Evolutionary conservation across 37 sponge, comb jelly and placozoan genomes (phyloP), one percentile per base, ranked within the genome.

Genomic region (Crambe crambe): DNA sequence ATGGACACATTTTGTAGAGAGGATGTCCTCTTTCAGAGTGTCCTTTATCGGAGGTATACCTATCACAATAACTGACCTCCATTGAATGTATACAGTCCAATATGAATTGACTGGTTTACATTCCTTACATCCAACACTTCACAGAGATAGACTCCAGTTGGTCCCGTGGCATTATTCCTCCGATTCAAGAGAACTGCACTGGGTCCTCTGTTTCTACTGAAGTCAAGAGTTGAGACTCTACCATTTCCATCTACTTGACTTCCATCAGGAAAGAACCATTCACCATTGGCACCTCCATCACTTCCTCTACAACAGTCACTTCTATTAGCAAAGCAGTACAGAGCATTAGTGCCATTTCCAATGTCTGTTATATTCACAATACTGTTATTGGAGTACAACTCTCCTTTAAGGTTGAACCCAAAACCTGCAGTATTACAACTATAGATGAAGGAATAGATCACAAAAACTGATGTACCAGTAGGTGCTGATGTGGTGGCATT

Each of bases 141-240:
- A 76, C 76, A 76, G 76, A 2, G 62, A 37, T 37, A 76, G 38
- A 76, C 12, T 25, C 76, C 76, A 18, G 20, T 57, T 35, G 63
- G 37, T 32, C 41, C 17, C 12, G 17, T 17, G 20, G 23, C 63
- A 58, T 30, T 58, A 34, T 56, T 59, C 1, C 62, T 58, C 5
- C 62, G 1, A 32, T 30, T 18, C 3, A 43, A 17, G 37, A 17
- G 27, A 54, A 43, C 58, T 39, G 20, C 38, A 2, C 43, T 37
- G 4, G 25, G 25, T 29, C 15, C 30, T 29, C 63, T 61, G 5
- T 21, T 61, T 8, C 12, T 27, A 20, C 63, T 23, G 30, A 61
- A 61, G 63, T 61, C 26, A 39, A 10, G 41, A 32, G 34, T 31
- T 18, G 8, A 36, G 68, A 67, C 20, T 35, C 36, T 29, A 67